Evolutionary conservation across 2,888 invertebrate genomes (phyloP), one percentile per base, ranked within the genome.

Genomic region (Yponomeuta malinellus): DNA sequence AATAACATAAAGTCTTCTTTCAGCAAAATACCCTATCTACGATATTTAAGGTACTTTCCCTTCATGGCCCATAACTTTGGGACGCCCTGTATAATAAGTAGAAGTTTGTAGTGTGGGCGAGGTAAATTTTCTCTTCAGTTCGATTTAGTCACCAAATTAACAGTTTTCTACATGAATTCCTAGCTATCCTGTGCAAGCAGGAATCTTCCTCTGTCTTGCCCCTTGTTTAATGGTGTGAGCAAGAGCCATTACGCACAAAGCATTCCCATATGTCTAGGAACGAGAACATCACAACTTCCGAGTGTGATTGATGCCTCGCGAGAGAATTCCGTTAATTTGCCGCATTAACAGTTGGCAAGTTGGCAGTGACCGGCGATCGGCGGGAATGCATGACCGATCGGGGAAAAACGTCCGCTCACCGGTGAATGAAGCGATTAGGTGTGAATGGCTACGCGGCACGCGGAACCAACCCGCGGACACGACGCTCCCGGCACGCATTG

Each of bases 361-460:
- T 83, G 76, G 81, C 84, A 79, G 80, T 59, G 52, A 59, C 78
- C 71, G 72, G 71, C 70, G 72, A 73, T 59, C 72, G 71, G 67
- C 52, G 12, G 90, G 91, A 91, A 92, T 92, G 92, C 91, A 90
- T 90, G 91, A 90, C 90, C 86, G 88, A 91, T 90, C 84, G 75
- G 82, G 87, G 89, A 90, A 89, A 89, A 89, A 88, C 86, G 83
- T 81, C 83, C 82, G 82, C 77, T 82, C 78, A 79, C 74, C 84
- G 83, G 81, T 89, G 89, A 90, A 91, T 92, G 89, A 90, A 92
- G 91, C 90, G 90, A 91, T 92, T 92, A 90, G 85, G 86, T 88
- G 88, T 90, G 86, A 90, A 90, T 90, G 83, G 86, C 52, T n/a
- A 68, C 74, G 78, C 84, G 90, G 92, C 89, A 92, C 85, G 85